Evolutionary conservation across 2,113 vertebrate species (phyloP), one percentile per base, ranked within the genome.

Genomic region (Sebastes schlegelii): DNA sequence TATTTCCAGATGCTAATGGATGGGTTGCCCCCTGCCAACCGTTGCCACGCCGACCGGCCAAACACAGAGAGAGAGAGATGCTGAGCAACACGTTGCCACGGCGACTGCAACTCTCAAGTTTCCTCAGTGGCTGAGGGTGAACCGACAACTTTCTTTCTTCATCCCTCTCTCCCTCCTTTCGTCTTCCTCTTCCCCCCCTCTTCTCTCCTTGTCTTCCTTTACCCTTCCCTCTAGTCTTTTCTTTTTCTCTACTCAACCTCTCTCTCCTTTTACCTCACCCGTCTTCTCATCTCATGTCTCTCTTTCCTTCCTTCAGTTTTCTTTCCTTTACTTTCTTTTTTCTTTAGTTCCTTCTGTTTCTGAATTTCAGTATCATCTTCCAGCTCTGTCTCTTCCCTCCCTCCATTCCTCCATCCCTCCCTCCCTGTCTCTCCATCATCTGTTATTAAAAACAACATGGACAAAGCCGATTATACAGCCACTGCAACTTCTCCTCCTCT

Each of bases 1-100:
- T 92, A 91, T 92, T 94, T 93, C 91, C 89, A 92, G 92, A 93
- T 89, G 93, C 86, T 95, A 88, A 94, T 94, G 87, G 88, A 87
- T 87, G 91, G 90, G 92, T 92, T 92, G 89, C 89, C 93, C 88
- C 82, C 92, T n/a, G 55, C 89, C 87, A 84, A 85, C 85, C 55
- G 82, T 89, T 80, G 79, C 86, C 21, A 55, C 7, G 81, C 49
- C 70, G 23, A 91, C 88, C 65, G 54, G 80, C 66, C 86, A 78
- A 87, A 90, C 87, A 82, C 76, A 68, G 9, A 34, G 87, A 80
- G 34, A 34, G 34, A 34, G 84, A 83, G 87, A 69, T 89, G 89
- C 89, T 80, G 90, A 95, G 90, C 83, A 84, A 86, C 88, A 78
- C 71, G 91, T 94, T 93, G 90, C 90, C 92, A 76, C 61, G 92